Percentiles rank a stretch among this genome's conserved stretches.
Evolutionary conservation across 2,797 vertebrate genomes (phyloP).

Genomic region (Tragopan temminckii): DNA sequence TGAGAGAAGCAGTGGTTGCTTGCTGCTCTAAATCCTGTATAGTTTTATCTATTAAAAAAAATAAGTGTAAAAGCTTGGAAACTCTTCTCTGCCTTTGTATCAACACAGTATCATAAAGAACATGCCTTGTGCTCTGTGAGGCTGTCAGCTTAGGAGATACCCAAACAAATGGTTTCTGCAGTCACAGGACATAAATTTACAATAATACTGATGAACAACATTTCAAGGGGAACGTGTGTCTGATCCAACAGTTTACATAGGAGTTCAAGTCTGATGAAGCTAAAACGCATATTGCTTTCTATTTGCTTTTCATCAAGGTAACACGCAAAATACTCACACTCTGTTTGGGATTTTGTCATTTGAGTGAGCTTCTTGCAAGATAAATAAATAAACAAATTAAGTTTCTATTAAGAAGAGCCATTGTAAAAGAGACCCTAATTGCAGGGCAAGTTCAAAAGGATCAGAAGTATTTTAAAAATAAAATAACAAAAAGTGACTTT

Average conservation of each 20-base stretch:
- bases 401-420: neutral
- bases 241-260: neutral
- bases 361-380: neutral
- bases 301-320: neutral
- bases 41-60: neutral
- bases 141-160: neutral
- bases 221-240: neutral
- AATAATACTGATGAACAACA: neutral
- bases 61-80: neutral
- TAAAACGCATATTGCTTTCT: neutral
- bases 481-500: accelerated
- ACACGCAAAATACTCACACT: neutral
- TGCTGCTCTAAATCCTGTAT: neutral
- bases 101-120: neutral
- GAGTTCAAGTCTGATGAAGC: neutral
- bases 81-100: neutral
- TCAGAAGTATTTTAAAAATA: neutral
- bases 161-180: neutral
- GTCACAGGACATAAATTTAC: neutral
- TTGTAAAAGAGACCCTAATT: neutral
- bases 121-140: neutral
- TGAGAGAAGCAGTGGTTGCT: neutral
- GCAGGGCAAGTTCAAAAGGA: neutral
- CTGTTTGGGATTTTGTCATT: neutral
- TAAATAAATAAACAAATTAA: neutral